Evolutionary conservation across 92 coral and sea anemone species (phyloP).

Genomic region (Heliopora coerulea): DNA sequence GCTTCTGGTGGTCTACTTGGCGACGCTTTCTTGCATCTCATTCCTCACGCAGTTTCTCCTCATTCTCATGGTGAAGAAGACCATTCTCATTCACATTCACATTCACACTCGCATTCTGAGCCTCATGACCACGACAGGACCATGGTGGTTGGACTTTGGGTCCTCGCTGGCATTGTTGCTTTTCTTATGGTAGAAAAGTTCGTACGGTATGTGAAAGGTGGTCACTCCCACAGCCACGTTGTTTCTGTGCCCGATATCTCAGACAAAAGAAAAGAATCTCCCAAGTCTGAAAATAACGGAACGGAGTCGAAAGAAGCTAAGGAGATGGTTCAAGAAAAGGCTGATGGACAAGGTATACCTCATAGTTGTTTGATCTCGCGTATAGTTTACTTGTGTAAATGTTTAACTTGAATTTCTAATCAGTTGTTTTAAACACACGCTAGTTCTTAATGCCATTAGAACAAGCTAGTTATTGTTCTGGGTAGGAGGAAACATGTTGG

Average conservation of each 20-base stretch:
- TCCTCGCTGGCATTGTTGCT: slow-evolving; percentile 91
- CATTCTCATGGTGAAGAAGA: slow-evolving; percentile 80
- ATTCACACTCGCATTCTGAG: slow-evolving; percentile 41
- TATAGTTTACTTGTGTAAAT: too few relatives aligned
- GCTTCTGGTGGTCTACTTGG: slow-evolving; percentile 97
- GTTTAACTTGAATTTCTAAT: too few relatives aligned
- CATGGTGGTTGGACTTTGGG: slow-evolving; percentile 98
- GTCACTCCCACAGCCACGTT: slow-evolving; percentile 75
- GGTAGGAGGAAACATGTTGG: too few relatives aligned
- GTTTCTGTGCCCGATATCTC: slow-evolving; percentile 53
- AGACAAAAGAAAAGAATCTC: neutral
- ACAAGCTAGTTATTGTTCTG: neutral
- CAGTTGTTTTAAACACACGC: too few relatives aligned
- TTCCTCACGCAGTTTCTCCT: slow-evolving; percentile 97
- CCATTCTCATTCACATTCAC: too few relatives aligned
- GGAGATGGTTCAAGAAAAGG: slow-evolving; percentile 47
- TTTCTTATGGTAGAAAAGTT: slow-evolving; percentile 94
- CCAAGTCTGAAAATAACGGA: slow-evolving; percentile 15
- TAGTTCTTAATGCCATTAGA: neutral
- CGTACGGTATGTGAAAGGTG: slow-evolving; percentile 89
- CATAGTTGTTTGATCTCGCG: neutral
- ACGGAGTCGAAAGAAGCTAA: slow-evolving; percentile 45
- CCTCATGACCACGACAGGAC: slow-evolving; percentile 72
- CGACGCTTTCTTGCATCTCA: slow-evolving; percentile 95
- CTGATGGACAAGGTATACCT: neutral